Percentiles rank a stretch among this genome's conserved stretches.
Evolutionary conservation across 2,888 invertebrate genomes (phyloP).

Genomic region (Drosophila stalkeri): DNA sequence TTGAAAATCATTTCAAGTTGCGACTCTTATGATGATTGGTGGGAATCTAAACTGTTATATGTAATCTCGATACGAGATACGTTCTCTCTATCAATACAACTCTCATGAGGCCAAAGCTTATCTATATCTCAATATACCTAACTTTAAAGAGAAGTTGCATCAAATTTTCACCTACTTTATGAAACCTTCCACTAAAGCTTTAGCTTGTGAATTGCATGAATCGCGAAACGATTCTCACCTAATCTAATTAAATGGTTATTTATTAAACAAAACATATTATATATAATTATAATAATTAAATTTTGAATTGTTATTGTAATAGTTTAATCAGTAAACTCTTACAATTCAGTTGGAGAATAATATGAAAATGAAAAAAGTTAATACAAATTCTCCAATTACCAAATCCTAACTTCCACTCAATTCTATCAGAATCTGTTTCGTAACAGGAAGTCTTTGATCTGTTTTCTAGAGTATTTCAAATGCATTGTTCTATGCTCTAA

Average conservation of each 20-base stretch:
- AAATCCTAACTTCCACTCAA: background rate
- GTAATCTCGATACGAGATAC: background rate
- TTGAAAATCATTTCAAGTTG: background rate
- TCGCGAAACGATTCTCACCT: background rate
- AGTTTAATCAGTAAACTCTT: background rate
- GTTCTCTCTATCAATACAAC: too few relatives aligned
- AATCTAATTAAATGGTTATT: background rate
- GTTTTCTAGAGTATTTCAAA: background rate
- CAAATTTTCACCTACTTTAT: too few relatives aligned
- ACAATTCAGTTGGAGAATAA: background rate
- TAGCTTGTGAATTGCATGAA: background rate
- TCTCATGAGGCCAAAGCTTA: too few relatives aligned
- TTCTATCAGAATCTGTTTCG: too few relatives aligned
- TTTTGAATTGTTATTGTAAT: background rate
- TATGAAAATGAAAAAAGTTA: too few relatives aligned
- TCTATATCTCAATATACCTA: too few relatives aligned
- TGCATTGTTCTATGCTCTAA: background rate
- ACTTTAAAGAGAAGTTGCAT: too few relatives aligned
- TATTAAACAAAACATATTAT: background rate
- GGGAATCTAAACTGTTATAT: background rate
- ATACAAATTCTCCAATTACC: background rate
- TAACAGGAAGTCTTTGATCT: too few relatives aligned
- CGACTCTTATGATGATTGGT: background rate
- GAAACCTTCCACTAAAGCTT: background rate
- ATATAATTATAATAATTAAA: background rate